Evolutionary conservation across 2,888 invertebrate species (phyloP).

Genomic region (Gonocerus acuteangulatus): DNA sequence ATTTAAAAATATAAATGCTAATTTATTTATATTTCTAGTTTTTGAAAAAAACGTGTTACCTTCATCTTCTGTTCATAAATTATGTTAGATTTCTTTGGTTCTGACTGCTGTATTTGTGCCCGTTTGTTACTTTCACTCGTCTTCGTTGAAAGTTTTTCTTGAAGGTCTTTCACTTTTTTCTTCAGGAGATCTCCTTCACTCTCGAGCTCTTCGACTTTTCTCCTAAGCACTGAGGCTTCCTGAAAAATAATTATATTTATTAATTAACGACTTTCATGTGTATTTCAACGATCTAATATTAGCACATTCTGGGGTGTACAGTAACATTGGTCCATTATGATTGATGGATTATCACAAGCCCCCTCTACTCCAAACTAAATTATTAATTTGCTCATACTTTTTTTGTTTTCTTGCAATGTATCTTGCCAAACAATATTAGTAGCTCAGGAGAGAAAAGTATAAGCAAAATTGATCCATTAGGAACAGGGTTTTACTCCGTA

Average conservation of each 20-base stretch:
- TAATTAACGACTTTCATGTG: too few relatives aligned
- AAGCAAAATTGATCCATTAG: too few relatives aligned
- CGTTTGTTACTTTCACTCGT: slow-evolving; percentile 33
- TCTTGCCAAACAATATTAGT: too few relatives aligned
- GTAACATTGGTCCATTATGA: too few relatives aligned
- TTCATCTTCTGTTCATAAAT: slow-evolving; percentile 61
- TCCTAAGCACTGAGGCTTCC: slow-evolving; percentile 73
- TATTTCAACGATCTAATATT: too few relatives aligned
- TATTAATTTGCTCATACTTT: too few relatives aligned
- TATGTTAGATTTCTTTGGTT: slow-evolving; percentile 45
- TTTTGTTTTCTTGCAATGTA: too few relatives aligned
- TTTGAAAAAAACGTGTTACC: slow-evolving; percentile 42
- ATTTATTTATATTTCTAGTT: neutral
- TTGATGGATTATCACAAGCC: neutral
- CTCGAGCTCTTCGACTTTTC: slow-evolving; percentile 78
- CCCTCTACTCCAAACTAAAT: neutral
- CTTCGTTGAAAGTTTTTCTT: slow-evolving; percentile 56
- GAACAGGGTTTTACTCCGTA: too few relatives aligned
- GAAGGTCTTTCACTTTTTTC: slow-evolving; percentile 67
- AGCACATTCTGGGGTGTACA: too few relatives aligned
- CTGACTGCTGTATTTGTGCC: slow-evolving; percentile 24
- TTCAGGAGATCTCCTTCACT: slow-evolving; percentile 65
- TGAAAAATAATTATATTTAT: slow-evolving; percentile 40
- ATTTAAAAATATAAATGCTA: neutral
- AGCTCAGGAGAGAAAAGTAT: too few relatives aligned